These are phyloP conservation scores for Pinna nobilis DNA, from an alignment of 1,140 invertebrate species.

Conservation along the genomic window DNA sequence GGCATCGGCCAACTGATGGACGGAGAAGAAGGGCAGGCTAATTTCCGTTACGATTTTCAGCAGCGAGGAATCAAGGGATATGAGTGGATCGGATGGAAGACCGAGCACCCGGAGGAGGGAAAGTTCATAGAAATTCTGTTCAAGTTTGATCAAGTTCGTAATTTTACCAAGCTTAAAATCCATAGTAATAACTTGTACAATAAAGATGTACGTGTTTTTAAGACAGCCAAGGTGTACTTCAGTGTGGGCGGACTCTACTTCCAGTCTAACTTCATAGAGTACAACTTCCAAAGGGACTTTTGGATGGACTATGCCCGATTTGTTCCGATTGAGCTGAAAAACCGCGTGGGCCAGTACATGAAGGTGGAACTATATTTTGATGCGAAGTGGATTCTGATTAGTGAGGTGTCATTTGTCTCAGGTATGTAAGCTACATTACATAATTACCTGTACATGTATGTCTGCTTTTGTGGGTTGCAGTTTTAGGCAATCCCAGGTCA, in stretches of 20 bases:
- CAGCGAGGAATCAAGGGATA: constrained; percentile 83
- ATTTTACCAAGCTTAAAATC: constrained; percentile 89
- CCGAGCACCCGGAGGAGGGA: constrained; percentile 80
- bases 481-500: not conserved
- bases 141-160: constrained; percentile 90
- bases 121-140: constrained; percentile 78
- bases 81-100: constrained; percentile 94
- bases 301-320: constrained; percentile 89
- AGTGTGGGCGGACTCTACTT: constrained; percentile 86
- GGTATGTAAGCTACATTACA: constrained; percentile 53
- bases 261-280: constrained; percentile 82
- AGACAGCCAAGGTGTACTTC: constrained; percentile 83
- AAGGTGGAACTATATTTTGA: constrained; percentile 88
- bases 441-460: not conserved
- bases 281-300: constrained; percentile 86
- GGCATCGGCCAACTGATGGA: constrained; percentile 93
- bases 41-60: constrained; percentile 84
- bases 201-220: constrained; percentile 81
- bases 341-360: constrained; percentile 88
- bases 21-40: constrained; percentile 83
- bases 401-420: constrained; percentile 82
- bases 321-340: constrained; percentile 88
- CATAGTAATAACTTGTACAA: constrained; percentile 85
- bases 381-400: constrained; percentile 91
- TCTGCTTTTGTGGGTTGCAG: not conserved